phyloP scores from a whole-genome alignment of 2,797 vertebrate species.

The Enteromius fasciolatus region DNA sequence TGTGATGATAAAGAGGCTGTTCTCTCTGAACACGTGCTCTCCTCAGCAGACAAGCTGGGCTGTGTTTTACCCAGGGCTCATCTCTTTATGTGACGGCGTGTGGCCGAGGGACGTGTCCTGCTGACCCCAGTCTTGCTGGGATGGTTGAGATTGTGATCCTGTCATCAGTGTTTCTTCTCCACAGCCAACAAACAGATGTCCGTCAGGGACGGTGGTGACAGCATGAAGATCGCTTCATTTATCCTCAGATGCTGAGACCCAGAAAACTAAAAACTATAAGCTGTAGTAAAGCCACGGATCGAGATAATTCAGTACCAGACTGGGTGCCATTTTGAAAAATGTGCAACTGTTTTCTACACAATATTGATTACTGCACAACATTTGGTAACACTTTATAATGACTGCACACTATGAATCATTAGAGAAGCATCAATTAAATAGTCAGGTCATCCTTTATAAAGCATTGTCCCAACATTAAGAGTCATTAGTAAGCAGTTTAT shows the following conservation, averaged over 20 bases:
- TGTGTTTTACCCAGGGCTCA: constrained; percentile 24
- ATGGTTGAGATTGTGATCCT: constrained; percentile 8
- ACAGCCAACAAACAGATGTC: background rate
- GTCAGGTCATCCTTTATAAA: too few species aligned
- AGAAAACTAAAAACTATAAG: background rate
- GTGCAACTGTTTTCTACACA: background rate
- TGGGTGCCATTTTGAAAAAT: background rate
- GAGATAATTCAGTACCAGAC: background rate
- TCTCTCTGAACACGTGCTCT: constrained; percentile 20
- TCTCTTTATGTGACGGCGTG: background rate
- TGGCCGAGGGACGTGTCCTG: background rate
- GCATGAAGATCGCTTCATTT: background rate
- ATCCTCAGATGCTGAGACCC: background rate
- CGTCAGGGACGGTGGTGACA: background rate
- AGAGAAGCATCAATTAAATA: too few species aligned
- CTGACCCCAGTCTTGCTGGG: constrained; percentile 15
- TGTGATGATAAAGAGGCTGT: constrained; percentile 17
- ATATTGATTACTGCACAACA: too few species aligned
- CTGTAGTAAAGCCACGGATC: background rate
- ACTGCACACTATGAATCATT: too few species aligned
- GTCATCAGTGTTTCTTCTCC: constrained; percentile 7
- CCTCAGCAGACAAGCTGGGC: constrained; percentile 20
- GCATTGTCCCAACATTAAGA: too few species aligned
- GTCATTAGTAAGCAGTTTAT: too few species aligned
- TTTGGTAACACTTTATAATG: too few species aligned